Percentiles rank a stretch among this genome's conserved stretches.
Evolutionary conservation across 2,797 vertebrate species (phyloP).

Genomic region (Scleropages formosus): DNA sequence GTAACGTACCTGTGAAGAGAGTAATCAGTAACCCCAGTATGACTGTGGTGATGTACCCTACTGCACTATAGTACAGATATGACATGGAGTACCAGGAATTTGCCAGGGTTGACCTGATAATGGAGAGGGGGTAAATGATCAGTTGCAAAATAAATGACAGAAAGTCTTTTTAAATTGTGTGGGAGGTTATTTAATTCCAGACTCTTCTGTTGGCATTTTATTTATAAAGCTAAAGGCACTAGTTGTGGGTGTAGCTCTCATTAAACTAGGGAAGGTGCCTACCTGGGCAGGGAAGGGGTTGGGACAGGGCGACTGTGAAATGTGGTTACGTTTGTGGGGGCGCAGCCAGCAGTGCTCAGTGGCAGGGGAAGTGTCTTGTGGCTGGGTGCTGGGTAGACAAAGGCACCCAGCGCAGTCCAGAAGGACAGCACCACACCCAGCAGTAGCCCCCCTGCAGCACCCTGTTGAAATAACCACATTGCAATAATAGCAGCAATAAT

Average conservation of each 20-base stretch:
- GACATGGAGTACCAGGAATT: constrained; percentile 78
- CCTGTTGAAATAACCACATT: constrained; percentile 55
- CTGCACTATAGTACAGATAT: constrained; percentile 76
- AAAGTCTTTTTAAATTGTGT: neutral
- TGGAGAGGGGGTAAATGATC: neutral
- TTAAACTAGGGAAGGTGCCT: neutral
- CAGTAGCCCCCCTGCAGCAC: constrained; percentile 71
- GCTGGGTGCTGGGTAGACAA: constrained; percentile 67
- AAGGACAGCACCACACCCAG: constrained; percentile 67
- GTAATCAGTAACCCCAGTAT: constrained; percentile 69
- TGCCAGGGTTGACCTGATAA: constrained; percentile 63
- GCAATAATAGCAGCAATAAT: neutral
- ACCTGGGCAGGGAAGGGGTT: constrained; percentile 34
- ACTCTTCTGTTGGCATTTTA: neutral
- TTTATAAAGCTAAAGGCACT: neutral
- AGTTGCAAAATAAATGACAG: neutral
- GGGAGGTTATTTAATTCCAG: neutral
- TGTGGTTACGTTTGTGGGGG: constrained; percentile 51
- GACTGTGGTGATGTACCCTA: constrained; percentile 69
- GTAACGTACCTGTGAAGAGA: constrained; percentile 65
- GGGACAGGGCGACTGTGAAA: constrained; percentile 8
- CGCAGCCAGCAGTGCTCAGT: constrained; percentile 65
- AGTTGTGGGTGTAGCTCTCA: neutral
- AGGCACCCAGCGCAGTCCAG: constrained; percentile 68
- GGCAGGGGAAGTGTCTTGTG: constrained; percentile 64